Evolutionary conservation across 2,797 vertebrate species (phyloP).

Genomic region (Myoxocephalus aenaeus): DNA sequence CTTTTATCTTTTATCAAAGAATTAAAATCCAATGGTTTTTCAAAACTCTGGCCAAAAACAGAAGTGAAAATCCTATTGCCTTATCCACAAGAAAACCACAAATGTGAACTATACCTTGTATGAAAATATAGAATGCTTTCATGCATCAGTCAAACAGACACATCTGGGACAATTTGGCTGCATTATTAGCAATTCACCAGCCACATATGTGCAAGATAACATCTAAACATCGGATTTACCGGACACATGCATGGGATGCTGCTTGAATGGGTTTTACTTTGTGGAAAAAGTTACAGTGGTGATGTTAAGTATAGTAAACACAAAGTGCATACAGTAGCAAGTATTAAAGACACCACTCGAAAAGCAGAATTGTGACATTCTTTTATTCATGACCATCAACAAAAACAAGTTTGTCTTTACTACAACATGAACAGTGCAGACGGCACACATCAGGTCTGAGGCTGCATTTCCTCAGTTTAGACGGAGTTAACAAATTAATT

Average conservation of each 20-base stretch:
- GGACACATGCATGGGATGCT: neutral
- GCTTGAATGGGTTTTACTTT: neutral
- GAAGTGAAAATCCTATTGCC: neutral
- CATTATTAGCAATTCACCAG: neutral
- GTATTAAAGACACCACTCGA: conserved; percentile 5
- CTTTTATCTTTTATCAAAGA: neutral
- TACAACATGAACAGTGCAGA: conserved; percentile 30
- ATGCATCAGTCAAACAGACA: neutral
- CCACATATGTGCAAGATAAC: neutral
- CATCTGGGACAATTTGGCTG: neutral
- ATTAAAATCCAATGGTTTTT: too few relatives aligned
- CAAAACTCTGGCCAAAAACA: neutral
- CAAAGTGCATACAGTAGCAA: neutral
- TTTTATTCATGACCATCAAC: conserved; percentile 60
- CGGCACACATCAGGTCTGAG: conserved; percentile 23
- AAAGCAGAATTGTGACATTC: conserved; percentile 33
- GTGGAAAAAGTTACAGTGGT: neutral
- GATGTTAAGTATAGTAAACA: neutral
- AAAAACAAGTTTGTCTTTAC: conserved; percentile 47
- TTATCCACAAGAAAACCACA: neutral
- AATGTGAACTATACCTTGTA: neutral
- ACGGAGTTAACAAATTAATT: neutral
- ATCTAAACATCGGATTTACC: neutral
- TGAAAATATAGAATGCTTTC: neutral
- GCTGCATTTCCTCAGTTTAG: conserved; percentile 12